Evolutionary conservation across 2,888 invertebrate genomes (phyloP).

Genomic region (Limnephilus auricula): DNA sequence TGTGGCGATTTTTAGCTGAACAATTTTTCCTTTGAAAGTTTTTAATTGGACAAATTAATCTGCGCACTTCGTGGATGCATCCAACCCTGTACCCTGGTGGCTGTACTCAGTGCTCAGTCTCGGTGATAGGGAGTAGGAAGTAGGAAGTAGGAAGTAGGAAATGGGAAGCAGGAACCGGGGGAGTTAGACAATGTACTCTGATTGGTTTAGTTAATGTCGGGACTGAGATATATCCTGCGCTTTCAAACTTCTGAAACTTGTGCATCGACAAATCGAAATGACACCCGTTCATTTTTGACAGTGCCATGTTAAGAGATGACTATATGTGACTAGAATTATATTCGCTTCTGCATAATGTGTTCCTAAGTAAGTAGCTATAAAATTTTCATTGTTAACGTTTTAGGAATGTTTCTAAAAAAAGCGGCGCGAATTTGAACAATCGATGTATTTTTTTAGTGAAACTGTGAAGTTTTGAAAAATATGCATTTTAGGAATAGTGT

Average conservation of each 20-base stretch:
- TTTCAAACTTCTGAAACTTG: constrained; percentile 3
- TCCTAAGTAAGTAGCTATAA: too few relatives aligned
- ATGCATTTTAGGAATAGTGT: too few relatives aligned
- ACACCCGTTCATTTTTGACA: background rate
- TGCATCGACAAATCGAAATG: background rate
- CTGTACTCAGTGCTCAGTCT: background rate
- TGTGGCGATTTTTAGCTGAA: constrained; percentile 7
- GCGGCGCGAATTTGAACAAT: too few relatives aligned
- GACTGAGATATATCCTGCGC: constrained; percentile 48
- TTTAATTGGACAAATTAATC: constrained; percentile 54
- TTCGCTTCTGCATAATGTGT: too few relatives aligned
- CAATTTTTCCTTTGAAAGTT: constrained; percentile 46
- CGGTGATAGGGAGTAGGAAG: too few relatives aligned
- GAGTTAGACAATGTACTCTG: constrained; percentile 63
- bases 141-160: background rate
- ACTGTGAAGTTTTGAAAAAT: too few relatives aligned
- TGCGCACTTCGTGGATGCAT: constrained; percentile 50
- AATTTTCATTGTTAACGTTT: too few relatives aligned
- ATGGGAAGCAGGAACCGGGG: background rate
- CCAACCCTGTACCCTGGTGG: constrained; percentile 41
- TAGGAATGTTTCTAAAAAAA: too few relatives aligned
- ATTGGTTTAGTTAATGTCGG: constrained; percentile 66
- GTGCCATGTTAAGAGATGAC: background rate
- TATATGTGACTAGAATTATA: too few relatives aligned
- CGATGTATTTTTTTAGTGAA: too few relatives aligned